Conservation (phyloP, 1,140 invertebrate genomes). For the Hormaphis cornu region DNA sequence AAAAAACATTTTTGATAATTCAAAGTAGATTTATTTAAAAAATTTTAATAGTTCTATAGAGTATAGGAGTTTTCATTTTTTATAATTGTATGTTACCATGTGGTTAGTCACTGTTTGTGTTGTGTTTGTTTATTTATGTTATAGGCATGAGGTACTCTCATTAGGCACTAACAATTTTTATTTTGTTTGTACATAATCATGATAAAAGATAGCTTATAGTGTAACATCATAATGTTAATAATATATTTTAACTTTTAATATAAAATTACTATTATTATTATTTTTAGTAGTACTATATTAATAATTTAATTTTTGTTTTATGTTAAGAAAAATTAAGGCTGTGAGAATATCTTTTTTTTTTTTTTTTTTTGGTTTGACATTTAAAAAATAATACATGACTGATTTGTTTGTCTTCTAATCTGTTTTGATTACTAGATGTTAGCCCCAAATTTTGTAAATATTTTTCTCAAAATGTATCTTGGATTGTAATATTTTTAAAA, state of each 20-base stretch:
- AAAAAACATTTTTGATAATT: too few relatives aligned
- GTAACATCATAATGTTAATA: neutral
- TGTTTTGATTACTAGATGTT: neutral
- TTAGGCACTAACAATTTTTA: neutral
- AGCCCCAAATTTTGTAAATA: conserved; percentile 7
- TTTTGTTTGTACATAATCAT: neutral
- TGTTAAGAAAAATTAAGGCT: conserved; percentile 6
- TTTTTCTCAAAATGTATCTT: neutral
- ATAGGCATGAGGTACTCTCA: neutral
- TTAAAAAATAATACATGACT: conserved; percentile 9
- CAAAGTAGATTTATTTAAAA: too few relatives aligned
- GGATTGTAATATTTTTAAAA: neutral
- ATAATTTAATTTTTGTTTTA: neutral
- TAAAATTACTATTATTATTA: neutral
- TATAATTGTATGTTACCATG: neutral
- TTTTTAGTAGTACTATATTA: neutral
- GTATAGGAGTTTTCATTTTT: neutral
- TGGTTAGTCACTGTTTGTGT: neutral
- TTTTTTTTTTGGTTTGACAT: neutral
- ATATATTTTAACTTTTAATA: neutral
- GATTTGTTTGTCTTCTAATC: neutral
- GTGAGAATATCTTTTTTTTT: conserved; percentile 14
- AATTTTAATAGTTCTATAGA: too few relatives aligned
- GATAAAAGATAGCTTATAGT: too few relatives aligned
- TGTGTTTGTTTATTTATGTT: neutral